Percentiles rank a stretch among this genome's conserved stretches.
Conservation (phyloP, 2,888 invertebrate species). For the Harpagoxenus sublaevis region DNA sequence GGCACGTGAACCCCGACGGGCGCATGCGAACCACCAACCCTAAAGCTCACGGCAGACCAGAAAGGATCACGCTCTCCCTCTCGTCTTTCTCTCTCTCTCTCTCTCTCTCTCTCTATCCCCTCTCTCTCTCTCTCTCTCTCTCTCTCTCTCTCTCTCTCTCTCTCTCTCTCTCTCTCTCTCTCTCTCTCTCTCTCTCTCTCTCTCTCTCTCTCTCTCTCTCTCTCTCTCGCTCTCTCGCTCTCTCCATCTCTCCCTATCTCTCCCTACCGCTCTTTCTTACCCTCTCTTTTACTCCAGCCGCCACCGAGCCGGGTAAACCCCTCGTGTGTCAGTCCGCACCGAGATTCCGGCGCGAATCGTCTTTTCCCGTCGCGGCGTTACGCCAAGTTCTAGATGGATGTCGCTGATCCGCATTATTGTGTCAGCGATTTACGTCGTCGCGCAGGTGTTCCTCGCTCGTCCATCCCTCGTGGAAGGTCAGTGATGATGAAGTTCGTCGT, state of each 20-base stretch:
- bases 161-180: slow-evolving; percentile 34
- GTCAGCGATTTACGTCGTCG: slow-evolving; percentile 80
- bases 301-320: slow-evolving; percentile 68
- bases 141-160: slow-evolving; percentile 40
- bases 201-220: not conserved
- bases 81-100: not conserved
- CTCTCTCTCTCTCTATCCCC: slow-evolving; percentile 4
- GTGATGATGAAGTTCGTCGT: slow-evolving; percentile 69
- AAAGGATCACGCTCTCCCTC: slow-evolving; percentile 68
- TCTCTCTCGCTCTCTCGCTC: slow-evolving; percentile 20
- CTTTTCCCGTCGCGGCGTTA: slow-evolving; percentile 80
- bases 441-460: slow-evolving; percentile 73
- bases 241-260: slow-evolving; percentile 34
- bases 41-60: slow-evolving; percentile 74
- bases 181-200: slow-evolving; percentile 13
- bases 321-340: slow-evolving; percentile 82
- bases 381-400: slow-evolving; percentile 85
- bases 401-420: slow-evolving; percentile 83
- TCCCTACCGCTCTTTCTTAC: slow-evolving; percentile 50
- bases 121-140: slow-evolving; percentile 25
- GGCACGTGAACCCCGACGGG: slow-evolving; percentile 80
- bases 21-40: slow-evolving; percentile 82
- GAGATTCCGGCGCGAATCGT: slow-evolving; percentile 84
- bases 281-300: slow-evolving; percentile 67
- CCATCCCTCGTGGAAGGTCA: slow-evolving; percentile 82